A percentile compares a stretch with the other conserved stretches of the same genome.
These are phyloP conservation scores for Eulemur rufifrons DNA, from an alignment of 2,113 vertebrate genomes.

Conservation along the genomic window DNA sequence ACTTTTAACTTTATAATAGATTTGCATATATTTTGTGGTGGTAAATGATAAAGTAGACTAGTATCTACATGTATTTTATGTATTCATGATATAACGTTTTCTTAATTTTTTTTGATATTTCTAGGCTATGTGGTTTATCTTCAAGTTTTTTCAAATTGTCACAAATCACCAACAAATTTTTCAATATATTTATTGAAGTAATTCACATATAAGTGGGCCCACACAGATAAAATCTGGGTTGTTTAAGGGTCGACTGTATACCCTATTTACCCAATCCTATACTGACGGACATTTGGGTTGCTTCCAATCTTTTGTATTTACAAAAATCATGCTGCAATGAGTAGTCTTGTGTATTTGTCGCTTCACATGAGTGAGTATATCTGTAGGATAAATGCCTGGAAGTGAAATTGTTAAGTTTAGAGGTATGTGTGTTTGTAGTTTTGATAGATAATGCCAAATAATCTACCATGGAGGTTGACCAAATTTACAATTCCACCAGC, in stretches of 20 bases:
- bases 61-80: background rate
- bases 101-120: background rate
- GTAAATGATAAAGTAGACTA: background rate
- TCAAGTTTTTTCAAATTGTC: background rate
- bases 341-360: background rate
- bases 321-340: background rate
- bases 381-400: background rate
- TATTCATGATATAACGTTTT: background rate
- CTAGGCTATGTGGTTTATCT: background rate
- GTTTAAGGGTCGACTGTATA: background rate
- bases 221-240: background rate
- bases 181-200: background rate
- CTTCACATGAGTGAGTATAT: background rate
- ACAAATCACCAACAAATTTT: background rate
- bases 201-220: background rate
- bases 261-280: background rate
- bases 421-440: background rate
- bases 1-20: background rate
- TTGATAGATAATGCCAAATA: background rate
- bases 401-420: background rate
- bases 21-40: background rate
- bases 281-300: background rate
- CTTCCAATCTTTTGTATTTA: background rate
- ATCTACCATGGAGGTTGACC: background rate
- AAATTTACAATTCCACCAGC: background rate